phyloP scores from a whole-genome alignment of 2,797 vertebrate species.

The Sphenodon punctatus region DNA sequence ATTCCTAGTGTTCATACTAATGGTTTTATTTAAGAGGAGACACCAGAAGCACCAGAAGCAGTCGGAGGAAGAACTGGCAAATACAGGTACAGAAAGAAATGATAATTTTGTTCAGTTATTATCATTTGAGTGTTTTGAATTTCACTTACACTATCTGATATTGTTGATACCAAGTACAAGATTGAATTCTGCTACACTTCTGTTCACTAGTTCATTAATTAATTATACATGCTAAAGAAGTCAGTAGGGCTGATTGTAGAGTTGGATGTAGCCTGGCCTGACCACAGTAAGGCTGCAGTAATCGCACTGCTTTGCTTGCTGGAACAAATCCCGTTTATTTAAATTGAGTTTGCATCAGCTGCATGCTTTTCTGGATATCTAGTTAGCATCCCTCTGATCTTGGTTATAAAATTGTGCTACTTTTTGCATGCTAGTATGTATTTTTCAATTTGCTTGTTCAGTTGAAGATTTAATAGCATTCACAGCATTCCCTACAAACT shows the following conservation, averaged over 20 bases:
- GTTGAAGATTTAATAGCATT: no score
- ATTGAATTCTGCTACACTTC: neutral
- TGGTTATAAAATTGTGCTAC: neutral
- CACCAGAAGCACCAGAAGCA: conserved; percentile 38
- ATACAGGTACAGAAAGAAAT: conserved; percentile 60
- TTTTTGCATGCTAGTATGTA: neutral
- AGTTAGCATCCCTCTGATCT: neutral
- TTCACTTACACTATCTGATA: neutral
- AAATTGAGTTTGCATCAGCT: no score
- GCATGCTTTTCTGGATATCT: neutral
- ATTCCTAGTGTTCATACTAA: conserved; percentile 61
- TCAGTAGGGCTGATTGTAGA: neutral
- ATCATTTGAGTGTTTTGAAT: neutral
- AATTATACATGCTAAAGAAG: neutral
- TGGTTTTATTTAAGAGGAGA: conserved; percentile 69
- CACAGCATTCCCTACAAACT: no score
- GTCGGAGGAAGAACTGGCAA: conserved; percentile 50
- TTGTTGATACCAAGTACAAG: no score
- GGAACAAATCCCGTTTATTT: no score
- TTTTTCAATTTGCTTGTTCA: neutral
- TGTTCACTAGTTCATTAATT: neutral
- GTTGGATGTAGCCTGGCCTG: neutral
- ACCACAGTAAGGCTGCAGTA: no score
- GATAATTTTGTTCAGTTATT: conserved; percentile 26
- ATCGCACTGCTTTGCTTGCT: no score